Conservation (phyloP, 2,888 invertebrate species). For the Drosophila antonietae region DNA sequence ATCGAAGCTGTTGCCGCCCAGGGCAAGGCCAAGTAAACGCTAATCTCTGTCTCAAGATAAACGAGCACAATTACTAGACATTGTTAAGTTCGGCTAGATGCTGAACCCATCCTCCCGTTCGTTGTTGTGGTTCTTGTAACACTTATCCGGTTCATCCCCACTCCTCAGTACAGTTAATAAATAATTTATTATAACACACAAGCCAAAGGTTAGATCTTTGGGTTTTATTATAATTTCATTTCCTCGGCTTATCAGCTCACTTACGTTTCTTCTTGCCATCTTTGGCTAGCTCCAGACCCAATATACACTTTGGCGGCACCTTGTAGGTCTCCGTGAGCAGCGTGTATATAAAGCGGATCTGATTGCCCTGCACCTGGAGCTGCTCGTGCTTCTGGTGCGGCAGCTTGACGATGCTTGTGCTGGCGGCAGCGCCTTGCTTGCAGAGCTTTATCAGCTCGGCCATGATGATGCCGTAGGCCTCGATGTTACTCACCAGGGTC, state of each 20-base stretch:
- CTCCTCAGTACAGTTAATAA: conserved; percentile 61
- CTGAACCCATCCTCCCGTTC: conserved; percentile 41
- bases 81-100: conserved; percentile 32
- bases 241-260: conserved; percentile 22
- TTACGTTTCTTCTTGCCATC: conserved; percentile 82
- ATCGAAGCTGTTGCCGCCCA: conserved; percentile 93
- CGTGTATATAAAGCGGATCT: conserved; percentile 86
- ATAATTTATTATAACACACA: conserved; percentile 70
- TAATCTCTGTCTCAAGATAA: conserved; percentile 28
- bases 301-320: conserved; percentile 83
- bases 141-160: conserved; percentile 57
- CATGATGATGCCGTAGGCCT: conserved; percentile 93
- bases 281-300: conserved; percentile 83
- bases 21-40: conserved; percentile 89
- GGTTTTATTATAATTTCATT: conserved; percentile 4
- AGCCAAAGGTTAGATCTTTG: conserved; percentile 6
- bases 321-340: conserved; percentile 84
- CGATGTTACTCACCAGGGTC: conserved; percentile 95
- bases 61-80: conserved; percentile 38
- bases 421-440: conserved; percentile 94
- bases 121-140: conserved; percentile 65
- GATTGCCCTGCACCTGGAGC: conserved; percentile 96
- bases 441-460: conserved; percentile 92
- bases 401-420: conserved; percentile 91
- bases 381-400: conserved; percentile 91